Evolutionary conservation across 2,113 vertebrate species (phyloP).

Genomic region (Eublepharis macularius): DNA sequence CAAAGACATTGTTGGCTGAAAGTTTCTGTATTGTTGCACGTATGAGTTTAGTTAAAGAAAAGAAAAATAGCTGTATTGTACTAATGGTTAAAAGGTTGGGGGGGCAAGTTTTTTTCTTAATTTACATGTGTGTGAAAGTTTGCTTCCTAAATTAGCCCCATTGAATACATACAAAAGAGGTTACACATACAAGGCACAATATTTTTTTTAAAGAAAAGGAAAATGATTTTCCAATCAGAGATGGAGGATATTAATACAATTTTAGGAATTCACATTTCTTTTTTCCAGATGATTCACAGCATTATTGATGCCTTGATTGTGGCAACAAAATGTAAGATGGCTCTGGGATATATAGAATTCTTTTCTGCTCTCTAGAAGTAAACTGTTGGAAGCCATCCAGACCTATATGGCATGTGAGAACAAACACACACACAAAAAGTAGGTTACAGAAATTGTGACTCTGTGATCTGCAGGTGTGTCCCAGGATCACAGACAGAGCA

Average conservation of each 20-base stretch:
- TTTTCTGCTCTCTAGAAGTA: constrained; percentile 21
- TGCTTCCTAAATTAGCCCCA: too few relatives aligned
- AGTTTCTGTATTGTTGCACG: too few relatives aligned
- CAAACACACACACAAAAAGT: constrained; percentile 29
- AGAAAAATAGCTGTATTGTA: too few relatives aligned
- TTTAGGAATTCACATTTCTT: not conserved
- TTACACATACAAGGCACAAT: too few relatives aligned
- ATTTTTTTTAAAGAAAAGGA: not conserved
- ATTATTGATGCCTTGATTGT: not conserved
- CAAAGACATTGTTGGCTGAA: too few relatives aligned
- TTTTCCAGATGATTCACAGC: not conserved
- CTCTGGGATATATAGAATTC: rapidly evolving
- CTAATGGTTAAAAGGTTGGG: too few relatives aligned
- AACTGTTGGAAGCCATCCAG: not conserved
- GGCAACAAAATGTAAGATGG: rapidly evolving
- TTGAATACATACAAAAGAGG: too few relatives aligned
- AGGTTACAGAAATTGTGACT: constrained; percentile 15
- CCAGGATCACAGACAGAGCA: constrained; percentile 38
- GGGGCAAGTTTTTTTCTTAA: too few relatives aligned
- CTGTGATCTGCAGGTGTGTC: constrained; percentile 34
- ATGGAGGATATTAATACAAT: not conserved
- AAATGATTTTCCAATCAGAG: not conserved
- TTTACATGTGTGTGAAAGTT: too few relatives aligned
- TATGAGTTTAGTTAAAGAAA: too few relatives aligned
- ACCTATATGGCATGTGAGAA: not conserved